Base-by-base conservation (phyloP, 2,888 invertebrate species). In the Drosophila anceps region DNA sequence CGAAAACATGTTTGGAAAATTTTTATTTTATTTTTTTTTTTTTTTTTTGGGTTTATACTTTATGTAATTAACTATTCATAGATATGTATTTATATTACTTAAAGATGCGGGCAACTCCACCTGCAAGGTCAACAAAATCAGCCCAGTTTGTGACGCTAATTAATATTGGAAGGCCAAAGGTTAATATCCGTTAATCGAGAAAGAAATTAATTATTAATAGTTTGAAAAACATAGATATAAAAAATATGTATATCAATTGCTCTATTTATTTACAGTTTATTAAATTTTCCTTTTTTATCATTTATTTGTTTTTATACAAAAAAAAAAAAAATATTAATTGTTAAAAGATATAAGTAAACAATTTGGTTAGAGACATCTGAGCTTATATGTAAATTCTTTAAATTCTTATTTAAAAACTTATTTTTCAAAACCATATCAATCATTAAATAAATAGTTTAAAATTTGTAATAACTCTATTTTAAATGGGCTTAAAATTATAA, bases 61-160 rank as follows among this genome's bases (percentile, higher is more conserved):
- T 31, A 57, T 53, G 44, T 50, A 65, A 43, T 15, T 18, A 24
- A 20, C 9, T 10, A 18, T 24, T 18, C 15, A 27, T 33, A 27
- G 6, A 31, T 43, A 24, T 24, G 24, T 24, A 50, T 50, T n/a
- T n/a, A 44, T 43, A 29, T 12, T 6, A 20, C 4, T 24, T 13
- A 15, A 50, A 75, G 33, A 79, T 77, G 70, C 75, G 77, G 77
- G 80, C 33, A 29, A 10, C 58, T 31, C 24, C 37, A 50, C 51
- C 48, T 37, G 39, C 62, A 76, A 63, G 60, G 66, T 66, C 51
- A 20, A n/a, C 13, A 2, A 24, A 35, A 20, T 3, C 24, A 1
- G 24, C 27, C 29, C 31, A 51, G 10, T 39, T 20, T 10, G 12
- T 12, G 10, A 20, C 31, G 29, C 13, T 33, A 20, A 37, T 46